These are phyloP conservation scores for Acrocephalus kingi DNA, from an alignment of 2,113 vertebrate species.

Conservation along the genomic window DNA sequence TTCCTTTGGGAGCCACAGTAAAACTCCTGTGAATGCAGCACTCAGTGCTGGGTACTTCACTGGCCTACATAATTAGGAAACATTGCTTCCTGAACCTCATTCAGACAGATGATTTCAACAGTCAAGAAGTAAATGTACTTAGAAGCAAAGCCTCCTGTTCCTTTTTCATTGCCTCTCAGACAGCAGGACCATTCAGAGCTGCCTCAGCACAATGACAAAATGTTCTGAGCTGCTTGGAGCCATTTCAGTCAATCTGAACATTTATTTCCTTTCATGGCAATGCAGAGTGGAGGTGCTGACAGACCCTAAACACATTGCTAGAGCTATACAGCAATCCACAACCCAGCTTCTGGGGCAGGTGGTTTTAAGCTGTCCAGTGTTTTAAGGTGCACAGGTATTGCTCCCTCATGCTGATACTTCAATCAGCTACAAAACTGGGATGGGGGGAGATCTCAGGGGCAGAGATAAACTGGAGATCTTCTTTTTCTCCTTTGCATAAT, in stretches of 20 bases:
- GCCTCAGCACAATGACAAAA: constrained; percentile 29
- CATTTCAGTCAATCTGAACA: constrained; percentile 26
- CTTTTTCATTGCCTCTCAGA: constrained; percentile 19
- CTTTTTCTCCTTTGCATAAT: background rate
- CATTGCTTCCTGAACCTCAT: background rate
- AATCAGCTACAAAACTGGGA: background rate
- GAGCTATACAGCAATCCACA: background rate
- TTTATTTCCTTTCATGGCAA: constrained; percentile 18
- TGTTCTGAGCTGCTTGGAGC: constrained; percentile 17
- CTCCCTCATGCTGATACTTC: background rate
- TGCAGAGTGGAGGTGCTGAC: background rate
- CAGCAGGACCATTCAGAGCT: constrained; percentile 47
- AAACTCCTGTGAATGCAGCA: background rate
- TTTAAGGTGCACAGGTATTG: background rate
- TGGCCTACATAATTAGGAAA: constrained; percentile 36
- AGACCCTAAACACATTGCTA: background rate
- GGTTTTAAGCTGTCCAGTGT: background rate
- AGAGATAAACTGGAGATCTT: background rate
- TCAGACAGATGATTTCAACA: constrained; percentile 52
- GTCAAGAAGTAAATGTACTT: constrained; percentile 27
- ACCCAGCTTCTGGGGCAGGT: background rate
- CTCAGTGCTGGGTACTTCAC: background rate
- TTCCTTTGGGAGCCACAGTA: constrained; percentile 4
- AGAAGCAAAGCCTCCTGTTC: constrained; percentile 21
- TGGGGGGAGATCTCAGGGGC: background rate